Evolutionary conservation across 2,797 vertebrate species (phyloP).

Genomic region (Lepus townsendii): DNA sequence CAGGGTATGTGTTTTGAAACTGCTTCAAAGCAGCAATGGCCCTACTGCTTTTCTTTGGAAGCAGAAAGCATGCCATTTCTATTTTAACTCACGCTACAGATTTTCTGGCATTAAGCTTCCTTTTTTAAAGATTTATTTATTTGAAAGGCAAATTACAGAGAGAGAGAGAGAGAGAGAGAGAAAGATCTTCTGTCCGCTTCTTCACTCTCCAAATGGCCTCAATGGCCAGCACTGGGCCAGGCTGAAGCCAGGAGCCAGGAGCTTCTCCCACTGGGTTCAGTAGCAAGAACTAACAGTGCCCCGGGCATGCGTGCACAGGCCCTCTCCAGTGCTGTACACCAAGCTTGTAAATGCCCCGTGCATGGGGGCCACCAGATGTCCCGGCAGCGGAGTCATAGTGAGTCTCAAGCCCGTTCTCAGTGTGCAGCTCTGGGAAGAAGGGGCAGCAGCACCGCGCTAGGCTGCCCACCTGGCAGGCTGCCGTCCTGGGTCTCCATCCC

Average conservation of each 20-base stretch:
- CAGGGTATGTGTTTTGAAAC: neutral
- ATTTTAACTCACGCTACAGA: neutral
- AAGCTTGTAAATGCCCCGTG: neutral
- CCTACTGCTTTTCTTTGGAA: neutral
- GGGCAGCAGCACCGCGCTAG: accelerated
- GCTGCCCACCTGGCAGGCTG: neutral
- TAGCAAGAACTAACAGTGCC: slow-evolving; percentile 35
- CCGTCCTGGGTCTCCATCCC: accelerated
- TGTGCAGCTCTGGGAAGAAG: accelerated
- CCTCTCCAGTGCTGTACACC: neutral
- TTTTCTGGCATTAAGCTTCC: neutral
- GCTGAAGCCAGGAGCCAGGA: too few species aligned
- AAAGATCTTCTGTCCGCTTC: too few species aligned
- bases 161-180: too few species aligned
- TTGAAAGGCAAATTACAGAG: too few species aligned
- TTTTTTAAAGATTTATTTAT: neutral
- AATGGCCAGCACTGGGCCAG: too few species aligned
- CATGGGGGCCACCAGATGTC: neutral
- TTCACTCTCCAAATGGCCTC: too few species aligned
- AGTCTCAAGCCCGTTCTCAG: neutral
- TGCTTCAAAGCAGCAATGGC: neutral
- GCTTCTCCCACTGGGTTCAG: neutral
- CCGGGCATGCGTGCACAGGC: neutral
- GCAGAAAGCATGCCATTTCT: neutral
- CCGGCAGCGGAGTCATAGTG: neutral